These are phyloP conservation scores for Ascidia mentula DNA, from an alignment of 23 tunicate species.

Conservation along the genomic window DNA sequence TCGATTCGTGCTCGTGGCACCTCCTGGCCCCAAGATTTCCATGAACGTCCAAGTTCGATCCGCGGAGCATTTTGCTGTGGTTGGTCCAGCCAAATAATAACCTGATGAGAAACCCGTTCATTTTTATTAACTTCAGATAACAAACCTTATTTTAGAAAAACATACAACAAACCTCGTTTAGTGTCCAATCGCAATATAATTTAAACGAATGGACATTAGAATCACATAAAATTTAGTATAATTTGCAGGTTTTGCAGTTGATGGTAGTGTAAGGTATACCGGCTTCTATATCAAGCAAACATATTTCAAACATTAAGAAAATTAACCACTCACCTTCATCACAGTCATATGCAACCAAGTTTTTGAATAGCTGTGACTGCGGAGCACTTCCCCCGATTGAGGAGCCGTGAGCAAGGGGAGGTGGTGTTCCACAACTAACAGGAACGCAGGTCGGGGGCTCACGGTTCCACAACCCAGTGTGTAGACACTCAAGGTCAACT, in stretches of 20 bases:
- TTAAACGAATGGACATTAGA: too few species aligned
- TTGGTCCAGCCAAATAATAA: constrained; percentile 31
- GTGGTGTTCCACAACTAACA: constrained; percentile 58
- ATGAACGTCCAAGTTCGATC: constrained; percentile 42
- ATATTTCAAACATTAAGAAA: neutral
- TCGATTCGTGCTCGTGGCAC: neutral
- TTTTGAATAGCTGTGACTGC: constrained; percentile 17
- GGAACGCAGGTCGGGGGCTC: constrained; percentile 37
- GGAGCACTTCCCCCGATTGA: constrained; percentile 20
- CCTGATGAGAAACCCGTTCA: constrained; percentile 10
- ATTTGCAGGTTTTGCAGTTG: too few species aligned
- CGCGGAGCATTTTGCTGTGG: constrained; percentile 31
- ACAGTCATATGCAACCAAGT: constrained; percentile 52
- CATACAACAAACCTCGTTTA: too few species aligned
- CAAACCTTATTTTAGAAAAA: too few species aligned
- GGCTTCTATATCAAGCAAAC: neutral
- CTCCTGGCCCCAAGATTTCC: neutral
- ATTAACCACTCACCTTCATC: too few species aligned
- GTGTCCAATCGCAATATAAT: too few species aligned
- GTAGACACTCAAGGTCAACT: constrained; percentile 33
- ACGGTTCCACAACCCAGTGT: constrained; percentile 41
- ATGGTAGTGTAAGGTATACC: too few species aligned
- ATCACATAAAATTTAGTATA: too few species aligned
- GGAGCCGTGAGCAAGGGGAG: constrained; percentile 19
- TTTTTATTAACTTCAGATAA: neutral